Evolutionary conservation across 2,888 invertebrate genomes (phyloP).

Genomic region (Callyntrura sp.): DNA sequence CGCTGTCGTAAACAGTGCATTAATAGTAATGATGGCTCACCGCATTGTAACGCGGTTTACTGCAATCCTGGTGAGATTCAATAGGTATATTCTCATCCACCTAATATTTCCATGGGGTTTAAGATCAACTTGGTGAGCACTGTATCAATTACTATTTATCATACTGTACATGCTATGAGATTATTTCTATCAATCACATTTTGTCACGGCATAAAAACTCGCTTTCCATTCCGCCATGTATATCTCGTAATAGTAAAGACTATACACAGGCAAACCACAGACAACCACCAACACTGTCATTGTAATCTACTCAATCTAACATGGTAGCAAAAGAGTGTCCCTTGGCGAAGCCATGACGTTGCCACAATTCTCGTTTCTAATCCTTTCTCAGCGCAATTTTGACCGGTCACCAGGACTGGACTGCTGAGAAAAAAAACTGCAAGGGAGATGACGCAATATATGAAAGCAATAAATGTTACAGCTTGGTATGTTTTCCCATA

Average conservation of each 20-base stretch:
- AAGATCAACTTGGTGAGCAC: no score
- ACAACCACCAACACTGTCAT: background rate
- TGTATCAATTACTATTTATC: no score
- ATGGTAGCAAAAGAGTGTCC: background rate
- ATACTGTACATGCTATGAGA: background rate
- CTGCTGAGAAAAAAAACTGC: no score
- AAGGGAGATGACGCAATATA: background rate
- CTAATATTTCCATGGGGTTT: no score
- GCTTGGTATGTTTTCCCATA: background rate
- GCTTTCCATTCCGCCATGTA: background rate
- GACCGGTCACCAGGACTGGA: background rate
- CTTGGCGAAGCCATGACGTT: constrained; percentile 7
- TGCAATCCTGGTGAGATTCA: no score
- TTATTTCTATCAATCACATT: constrained; percentile 36
- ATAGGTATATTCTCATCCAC: no score
- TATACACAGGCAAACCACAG: no score
- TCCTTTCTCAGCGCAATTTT: constrained; percentile 1
- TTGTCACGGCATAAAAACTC: constrained; percentile 11
- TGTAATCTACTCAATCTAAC: background rate
- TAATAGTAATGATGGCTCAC: no score
- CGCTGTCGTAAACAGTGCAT: no score
- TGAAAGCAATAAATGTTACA: constrained; percentile 36
- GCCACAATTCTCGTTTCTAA: constrained; percentile 5
- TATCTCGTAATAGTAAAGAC: background rate
- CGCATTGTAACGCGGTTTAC: no score